Percentiles rank a stretch among this genome's conserved stretches.
These are phyloP conservation scores for Dicerorhinus sumatrensis DNA, from an alignment of 2,113 vertebrate genomes.

Conservation along the genomic window DNA sequence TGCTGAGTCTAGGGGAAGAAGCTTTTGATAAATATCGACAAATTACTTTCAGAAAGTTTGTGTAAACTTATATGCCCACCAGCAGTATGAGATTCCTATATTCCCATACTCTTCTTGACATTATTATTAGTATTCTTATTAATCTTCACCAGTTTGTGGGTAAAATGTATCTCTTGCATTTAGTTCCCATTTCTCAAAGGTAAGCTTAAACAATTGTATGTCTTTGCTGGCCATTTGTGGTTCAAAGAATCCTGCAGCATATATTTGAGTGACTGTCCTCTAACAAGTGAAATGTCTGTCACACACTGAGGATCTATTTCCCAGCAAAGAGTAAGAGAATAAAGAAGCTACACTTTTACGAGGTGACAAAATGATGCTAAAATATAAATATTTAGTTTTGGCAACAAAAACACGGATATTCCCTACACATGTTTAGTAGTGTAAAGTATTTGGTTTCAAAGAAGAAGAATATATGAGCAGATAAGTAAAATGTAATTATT, in stretches of 20 bases:
- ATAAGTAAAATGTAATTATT: not conserved
- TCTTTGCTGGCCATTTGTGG: not conserved
- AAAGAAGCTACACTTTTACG: not conserved
- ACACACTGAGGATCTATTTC: not conserved
- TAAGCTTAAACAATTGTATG: not conserved
- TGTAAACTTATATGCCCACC: not conserved
- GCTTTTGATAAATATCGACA: not conserved
- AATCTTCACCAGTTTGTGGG: not conserved
- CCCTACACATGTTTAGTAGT: not conserved
- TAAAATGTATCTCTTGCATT: not conserved
- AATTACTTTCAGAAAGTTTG: not conserved
- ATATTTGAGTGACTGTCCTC: not conserved
- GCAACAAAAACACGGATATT: not conserved
- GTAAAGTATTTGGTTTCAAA: not conserved
- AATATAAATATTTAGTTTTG: slow-evolving; percentile 21
- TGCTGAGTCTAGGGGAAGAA: not conserved
- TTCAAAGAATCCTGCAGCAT: not conserved
- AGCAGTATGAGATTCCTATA: no score
- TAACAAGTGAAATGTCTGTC: not conserved
- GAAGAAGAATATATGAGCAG: not conserved
- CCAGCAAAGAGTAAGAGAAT: not conserved
- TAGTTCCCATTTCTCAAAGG: not conserved
- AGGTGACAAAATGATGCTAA: not conserved
- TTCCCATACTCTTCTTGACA: not conserved
- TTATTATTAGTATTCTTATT: not conserved